A percentile compares a stretch with the other conserved stretches of the same genome.
phyloP scores from a whole-genome alignment of 2,797 vertebrate species.

The Mormyrus hasselquistii region DNA sequence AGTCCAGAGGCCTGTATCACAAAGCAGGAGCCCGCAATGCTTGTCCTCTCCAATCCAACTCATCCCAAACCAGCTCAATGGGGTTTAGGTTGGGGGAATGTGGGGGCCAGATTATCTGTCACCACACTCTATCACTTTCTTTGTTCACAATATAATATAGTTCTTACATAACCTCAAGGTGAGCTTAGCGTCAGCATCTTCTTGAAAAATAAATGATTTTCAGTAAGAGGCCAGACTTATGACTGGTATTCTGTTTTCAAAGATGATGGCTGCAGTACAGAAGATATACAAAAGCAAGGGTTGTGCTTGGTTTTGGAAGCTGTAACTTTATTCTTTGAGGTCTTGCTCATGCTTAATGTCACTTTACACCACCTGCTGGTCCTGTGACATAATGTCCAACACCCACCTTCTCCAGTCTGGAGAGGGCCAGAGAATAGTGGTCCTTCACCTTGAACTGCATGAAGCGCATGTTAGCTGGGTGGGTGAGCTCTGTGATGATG shows the following conservation, averaged over 20 bases:
- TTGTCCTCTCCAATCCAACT: not conserved
- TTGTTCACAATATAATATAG: not conserved
- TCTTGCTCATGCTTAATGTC: not conserved
- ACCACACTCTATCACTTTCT: not conserved
- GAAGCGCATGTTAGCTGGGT: conserved; percentile 80
- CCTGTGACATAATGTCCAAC: not conserved
- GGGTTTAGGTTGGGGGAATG: not conserved
- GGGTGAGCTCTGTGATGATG: conserved; percentile 76
- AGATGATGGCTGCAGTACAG: not conserved
- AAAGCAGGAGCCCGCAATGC: not conserved
- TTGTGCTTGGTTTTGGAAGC: not conserved
- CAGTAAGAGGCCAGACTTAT: not conserved
- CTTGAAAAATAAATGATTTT: not conserved
- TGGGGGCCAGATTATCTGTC: not conserved
- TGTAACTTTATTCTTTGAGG: not conserved
- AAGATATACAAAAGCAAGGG: not conserved
- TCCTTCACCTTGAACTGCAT: conserved; percentile 84
- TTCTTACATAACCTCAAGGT: not conserved
- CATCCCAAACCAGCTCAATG: not conserved
- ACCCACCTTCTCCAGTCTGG: conserved; percentile 75
- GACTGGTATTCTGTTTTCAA: not conserved
- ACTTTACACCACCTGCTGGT: not conserved
- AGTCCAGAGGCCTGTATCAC: not conserved
- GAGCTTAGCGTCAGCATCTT: not conserved
- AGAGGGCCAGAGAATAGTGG: conserved; percentile 72